These are phyloP conservation scores for Corythoichthys haematopterus DNA, from an alignment of 2,113 vertebrate species.

Conservation along the genomic window DNA sequence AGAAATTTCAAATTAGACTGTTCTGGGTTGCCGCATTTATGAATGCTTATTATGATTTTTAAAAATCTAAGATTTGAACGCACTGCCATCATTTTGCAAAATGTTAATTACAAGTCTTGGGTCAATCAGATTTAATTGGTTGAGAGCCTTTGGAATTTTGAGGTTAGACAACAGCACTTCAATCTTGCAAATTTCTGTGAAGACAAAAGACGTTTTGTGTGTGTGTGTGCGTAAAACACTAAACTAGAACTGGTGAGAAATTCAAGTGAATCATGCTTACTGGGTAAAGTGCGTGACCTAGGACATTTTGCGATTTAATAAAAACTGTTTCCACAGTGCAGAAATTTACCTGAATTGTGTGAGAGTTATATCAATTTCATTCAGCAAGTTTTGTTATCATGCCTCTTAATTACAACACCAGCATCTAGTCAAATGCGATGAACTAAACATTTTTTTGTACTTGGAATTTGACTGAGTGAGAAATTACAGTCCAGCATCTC, in stretches of 20 bases:
- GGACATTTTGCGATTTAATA: background rate
- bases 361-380: background rate
- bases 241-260: background rate
- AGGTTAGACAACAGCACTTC: background rate
- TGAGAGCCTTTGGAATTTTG: background rate
- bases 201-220: background rate
- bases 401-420: background rate
- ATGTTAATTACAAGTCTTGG: background rate
- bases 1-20: background rate
- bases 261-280: background rate
- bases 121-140: background rate
- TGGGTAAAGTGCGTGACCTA: background rate
- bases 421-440: background rate
- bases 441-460: background rate
- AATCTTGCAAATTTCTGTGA: background rate
- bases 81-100: background rate
- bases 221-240: background rate
- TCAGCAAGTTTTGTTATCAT: background rate
- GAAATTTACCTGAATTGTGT: background rate
- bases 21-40: background rate
- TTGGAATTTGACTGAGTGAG: background rate
- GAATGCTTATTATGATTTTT: background rate
- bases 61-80: background rate
- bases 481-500: background rate
- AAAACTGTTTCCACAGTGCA: background rate